Percentiles rank a stretch among this genome's conserved stretches.
Evolutionary conservation across 2,888 invertebrate species (phyloP).

Genomic region (Dryadula phaetusa): DNA sequence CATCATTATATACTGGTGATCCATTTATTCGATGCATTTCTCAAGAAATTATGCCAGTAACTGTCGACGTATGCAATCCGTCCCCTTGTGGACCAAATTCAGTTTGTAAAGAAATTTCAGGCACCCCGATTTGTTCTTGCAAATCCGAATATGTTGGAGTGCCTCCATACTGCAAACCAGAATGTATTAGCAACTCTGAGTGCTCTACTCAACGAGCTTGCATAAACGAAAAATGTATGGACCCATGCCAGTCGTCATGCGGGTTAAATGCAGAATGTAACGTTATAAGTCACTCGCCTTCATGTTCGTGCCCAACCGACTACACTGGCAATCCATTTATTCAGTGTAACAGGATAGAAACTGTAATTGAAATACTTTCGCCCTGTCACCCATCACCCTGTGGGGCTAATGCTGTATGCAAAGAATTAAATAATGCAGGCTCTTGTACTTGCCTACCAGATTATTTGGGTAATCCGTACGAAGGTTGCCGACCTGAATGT

Average conservation of each 20-base stretch:
- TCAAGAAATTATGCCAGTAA: conserved; percentile 76
- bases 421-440: conserved; percentile 84
- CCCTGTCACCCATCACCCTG: conserved; percentile 87
- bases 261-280: conserved; percentile 89
- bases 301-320: conserved; percentile 87
- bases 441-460: conserved; percentile 88
- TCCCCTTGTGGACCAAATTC: conserved; percentile 93
- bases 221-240: conserved; percentile 89
- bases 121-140: conserved; percentile 90
- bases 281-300: conserved; percentile 89
- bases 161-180: conserved; percentile 91
- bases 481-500: conserved; percentile 89
- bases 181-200: conserved; percentile 91
- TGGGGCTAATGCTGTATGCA: conserved; percentile 86
- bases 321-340: conserved; percentile 91
- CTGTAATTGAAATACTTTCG: conserved; percentile 72
- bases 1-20: conserved; percentile 87
- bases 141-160: conserved; percentile 86
- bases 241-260: conserved; percentile 90
- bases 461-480: conserved; percentile 88
- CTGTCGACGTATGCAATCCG: conserved; percentile 88
- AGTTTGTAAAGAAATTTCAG: conserved; percentile 87
- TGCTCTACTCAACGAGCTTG: conserved; percentile 89
- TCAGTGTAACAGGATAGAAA: conserved; percentile 79
- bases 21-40: conserved; percentile 88